Evolutionary conservation across 2,113 vertebrate genomes (phyloP).

Genomic region (Scomber scombrus): DNA sequence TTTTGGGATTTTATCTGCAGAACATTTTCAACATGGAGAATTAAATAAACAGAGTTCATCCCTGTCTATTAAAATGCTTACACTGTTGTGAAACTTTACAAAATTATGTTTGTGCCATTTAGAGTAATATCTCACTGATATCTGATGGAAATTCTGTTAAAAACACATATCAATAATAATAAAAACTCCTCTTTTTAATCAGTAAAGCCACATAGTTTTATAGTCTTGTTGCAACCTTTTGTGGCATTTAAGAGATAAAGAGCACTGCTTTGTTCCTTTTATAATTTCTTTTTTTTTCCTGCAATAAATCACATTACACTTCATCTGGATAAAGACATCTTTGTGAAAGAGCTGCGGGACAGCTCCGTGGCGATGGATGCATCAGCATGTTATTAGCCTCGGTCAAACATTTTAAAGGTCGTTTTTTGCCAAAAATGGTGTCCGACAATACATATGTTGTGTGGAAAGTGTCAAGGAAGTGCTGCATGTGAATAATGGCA

Average conservation of each 20-base stretch:
- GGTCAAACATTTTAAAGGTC: constrained; percentile 62
- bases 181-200: neutral
- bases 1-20: neutral
- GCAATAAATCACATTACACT: constrained; percentile 41
- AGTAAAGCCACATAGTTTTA: neutral
- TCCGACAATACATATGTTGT: constrained; percentile 19
- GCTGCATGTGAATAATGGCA: neutral
- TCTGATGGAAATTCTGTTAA: constrained; percentile 1
- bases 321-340: constrained; percentile 58
- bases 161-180: neutral
- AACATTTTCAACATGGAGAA: too few relatives aligned
- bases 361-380: constrained; percentile 17
- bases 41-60: too few relatives aligned
- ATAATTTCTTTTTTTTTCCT: constrained; percentile 13
- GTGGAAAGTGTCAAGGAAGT: neutral
- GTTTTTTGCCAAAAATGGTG: neutral
- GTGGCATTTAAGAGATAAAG: constrained; percentile 29
- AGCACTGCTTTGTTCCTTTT: constrained; percentile 16
- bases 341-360: constrained; percentile 58
- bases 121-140: neutral
- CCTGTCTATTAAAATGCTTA: too few relatives aligned
- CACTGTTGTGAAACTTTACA: neutral
- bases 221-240: constrained; percentile 1
- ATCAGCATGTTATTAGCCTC: constrained; percentile 54
- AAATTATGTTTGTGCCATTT: too few relatives aligned